phyloP scores from a whole-genome alignment of 2,113 vertebrate species.

The Pogona vitticeps region DNA sequence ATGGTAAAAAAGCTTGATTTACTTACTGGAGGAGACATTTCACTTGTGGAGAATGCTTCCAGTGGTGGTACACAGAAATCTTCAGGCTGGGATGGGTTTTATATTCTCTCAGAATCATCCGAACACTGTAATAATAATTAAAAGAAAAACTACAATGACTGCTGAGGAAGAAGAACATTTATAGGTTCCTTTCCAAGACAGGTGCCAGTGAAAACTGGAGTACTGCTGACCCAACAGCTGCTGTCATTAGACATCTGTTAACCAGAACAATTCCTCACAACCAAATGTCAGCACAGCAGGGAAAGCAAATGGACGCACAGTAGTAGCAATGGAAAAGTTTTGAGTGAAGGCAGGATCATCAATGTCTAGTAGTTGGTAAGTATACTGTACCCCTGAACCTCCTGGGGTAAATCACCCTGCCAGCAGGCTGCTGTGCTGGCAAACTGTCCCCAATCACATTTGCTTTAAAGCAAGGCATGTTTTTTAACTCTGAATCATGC shows the following conservation, averaged over 20 bases:
- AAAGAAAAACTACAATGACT: not conserved
- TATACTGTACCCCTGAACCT: too few relatives aligned
- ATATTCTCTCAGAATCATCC: slow-evolving; percentile 60
- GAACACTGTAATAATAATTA: slow-evolving; percentile 49
- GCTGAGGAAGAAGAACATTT: not conserved
- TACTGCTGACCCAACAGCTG: not conserved
- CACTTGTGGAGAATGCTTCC: slow-evolving; percentile 72
- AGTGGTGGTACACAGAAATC: slow-evolving; percentile 69
- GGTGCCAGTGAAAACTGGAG: not conserved
- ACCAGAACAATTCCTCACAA: not conserved
- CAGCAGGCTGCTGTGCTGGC: too few relatives aligned
- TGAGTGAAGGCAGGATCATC: too few relatives aligned
- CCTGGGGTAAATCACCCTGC: too few relatives aligned
- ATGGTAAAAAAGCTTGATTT: rapidly evolving
- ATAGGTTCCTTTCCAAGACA: not conserved
- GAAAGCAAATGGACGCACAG: not conserved
- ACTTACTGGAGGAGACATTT: slow-evolving; percentile 76
- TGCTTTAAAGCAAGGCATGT: too few relatives aligned
- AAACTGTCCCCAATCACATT: too few relatives aligned
- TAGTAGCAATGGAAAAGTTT: not conserved
- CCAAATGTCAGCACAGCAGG: not conserved
- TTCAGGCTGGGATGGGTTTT: slow-evolving; percentile 65
- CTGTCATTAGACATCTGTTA: not conserved
- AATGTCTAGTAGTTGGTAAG: too few relatives aligned
- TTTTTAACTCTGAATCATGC: too few relatives aligned